phyloP scores from a whole-genome alignment of 2,888 invertebrate genomes.

The Myopa testacea region DNA sequence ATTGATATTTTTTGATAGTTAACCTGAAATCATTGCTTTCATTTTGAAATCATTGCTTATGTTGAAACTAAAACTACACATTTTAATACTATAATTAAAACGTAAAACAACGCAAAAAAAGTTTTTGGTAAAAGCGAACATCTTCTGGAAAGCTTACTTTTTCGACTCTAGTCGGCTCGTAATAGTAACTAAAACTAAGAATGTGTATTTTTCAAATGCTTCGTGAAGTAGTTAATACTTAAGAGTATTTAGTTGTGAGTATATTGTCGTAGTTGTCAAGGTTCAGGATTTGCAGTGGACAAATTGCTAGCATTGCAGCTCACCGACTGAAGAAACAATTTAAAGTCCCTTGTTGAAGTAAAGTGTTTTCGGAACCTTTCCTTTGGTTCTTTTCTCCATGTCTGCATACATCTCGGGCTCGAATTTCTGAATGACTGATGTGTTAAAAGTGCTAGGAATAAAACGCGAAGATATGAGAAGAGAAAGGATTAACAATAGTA shows the following conservation, averaged over 20 bases:
- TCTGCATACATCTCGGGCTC: constrained; percentile 81
- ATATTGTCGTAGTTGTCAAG: constrained; percentile 30
- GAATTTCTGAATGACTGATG: constrained; percentile 77
- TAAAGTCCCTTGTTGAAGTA: constrained; percentile 93
- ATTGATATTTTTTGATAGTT: too few relatives aligned
- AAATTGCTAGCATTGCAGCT: neutral
- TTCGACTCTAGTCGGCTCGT: too few relatives aligned
- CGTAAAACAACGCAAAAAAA: too few relatives aligned
- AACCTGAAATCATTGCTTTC: too few relatives aligned
- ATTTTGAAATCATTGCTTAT: too few relatives aligned
- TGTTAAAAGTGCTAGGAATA: constrained; percentile 75
- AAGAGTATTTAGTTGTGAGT: neutral
- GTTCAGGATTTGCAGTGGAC: neutral
- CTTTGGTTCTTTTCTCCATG: constrained; percentile 75
- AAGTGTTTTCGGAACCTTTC: constrained; percentile 77
- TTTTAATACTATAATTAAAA: too few relatives aligned
- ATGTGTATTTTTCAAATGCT: constrained; percentile 10
- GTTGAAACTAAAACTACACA: too few relatives aligned
- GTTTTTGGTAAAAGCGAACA: too few relatives aligned
- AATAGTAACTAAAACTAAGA: neutral
- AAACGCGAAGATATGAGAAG: neutral
- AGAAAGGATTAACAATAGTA: too few relatives aligned
- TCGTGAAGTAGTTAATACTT: constrained; percentile 10
- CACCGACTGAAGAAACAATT: constrained; percentile 51
- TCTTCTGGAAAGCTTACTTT: too few relatives aligned